A percentile compares a stretch with the other conserved stretches of the same genome.
Evolutionary conservation across 2,797 vertebrate genomes (phyloP).

Genomic region (Pyrocephalus nanus): DNA sequence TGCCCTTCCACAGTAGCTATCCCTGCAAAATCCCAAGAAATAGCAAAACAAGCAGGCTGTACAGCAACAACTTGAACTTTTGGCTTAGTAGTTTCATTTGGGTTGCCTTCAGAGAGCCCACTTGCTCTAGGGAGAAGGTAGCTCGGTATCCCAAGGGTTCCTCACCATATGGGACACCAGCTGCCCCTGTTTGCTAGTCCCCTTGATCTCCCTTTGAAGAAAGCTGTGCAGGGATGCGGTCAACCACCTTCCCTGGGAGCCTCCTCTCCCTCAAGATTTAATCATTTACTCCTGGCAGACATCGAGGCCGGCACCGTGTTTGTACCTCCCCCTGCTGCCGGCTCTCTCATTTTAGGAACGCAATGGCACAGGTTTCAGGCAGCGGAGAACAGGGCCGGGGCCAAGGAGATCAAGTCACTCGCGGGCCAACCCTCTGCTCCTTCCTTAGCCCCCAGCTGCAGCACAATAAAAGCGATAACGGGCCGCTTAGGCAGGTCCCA

Average conservation of each 20-base stretch:
- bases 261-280: accelerated
- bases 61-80: neutral
- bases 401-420: neutral
- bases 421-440: neutral
- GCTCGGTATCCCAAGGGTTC: neutral
- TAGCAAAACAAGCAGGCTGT: neutral
- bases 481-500: neutral
- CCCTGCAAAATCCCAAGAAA: neutral
- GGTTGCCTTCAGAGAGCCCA: neutral
- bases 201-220: neutral
- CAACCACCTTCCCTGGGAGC: accelerated
- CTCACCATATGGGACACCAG: too few species aligned
- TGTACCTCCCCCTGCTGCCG: neutral
- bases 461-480: neutral
- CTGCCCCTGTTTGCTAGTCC: neutral
- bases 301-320: accelerated
- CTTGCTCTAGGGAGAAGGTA: neutral
- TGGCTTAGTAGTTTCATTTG: neutral
- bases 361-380: neutral
- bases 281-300: neutral
- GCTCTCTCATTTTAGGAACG: too few species aligned
- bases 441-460: accelerated
- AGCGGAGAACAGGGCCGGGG: neutral
- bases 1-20: neutral
- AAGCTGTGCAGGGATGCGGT: accelerated